Percentiles rank a stretch among this genome's conserved stretches.
These are phyloP conservation scores for Sphyrna mokarran DNA, from an alignment of 2,113 vertebrate genomes.

Conservation along the genomic window DNA sequence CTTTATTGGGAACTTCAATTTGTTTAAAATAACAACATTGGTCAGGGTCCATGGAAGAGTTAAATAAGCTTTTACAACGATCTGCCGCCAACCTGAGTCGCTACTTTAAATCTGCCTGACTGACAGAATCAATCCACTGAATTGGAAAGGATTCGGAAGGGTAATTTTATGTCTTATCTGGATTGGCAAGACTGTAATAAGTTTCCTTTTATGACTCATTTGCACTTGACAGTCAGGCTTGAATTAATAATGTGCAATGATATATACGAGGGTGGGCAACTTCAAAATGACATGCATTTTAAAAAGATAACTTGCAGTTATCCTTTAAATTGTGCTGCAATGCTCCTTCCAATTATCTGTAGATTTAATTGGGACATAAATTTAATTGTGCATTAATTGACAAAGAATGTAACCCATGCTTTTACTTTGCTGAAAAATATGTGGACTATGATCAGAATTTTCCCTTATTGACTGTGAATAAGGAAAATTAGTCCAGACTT, in stretches of 20 bases:
- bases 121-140: not conserved
- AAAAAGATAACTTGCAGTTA: not conserved
- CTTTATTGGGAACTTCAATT: not conserved
- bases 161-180: not conserved
- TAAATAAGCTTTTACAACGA: not conserved
- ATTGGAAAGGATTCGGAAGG: not conserved
- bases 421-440: not conserved
- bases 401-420: not conserved
- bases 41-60: not conserved
- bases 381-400: not conserved
- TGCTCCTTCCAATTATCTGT: not conserved
- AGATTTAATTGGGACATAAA: not conserved
- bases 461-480: conserved; percentile 3
- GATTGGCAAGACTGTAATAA: not conserved
- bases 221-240: not conserved
- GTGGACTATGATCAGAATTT: conserved; percentile 15
- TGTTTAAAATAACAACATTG: not conserved
- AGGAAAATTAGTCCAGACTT: not conserved
- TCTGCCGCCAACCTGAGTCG: not conserved
- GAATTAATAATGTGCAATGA: not conserved
- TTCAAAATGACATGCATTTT: not conserved
- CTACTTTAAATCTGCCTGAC: not conserved
- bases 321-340: not conserved
- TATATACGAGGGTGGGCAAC: not conserved
- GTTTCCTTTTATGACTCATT: not conserved